These are phyloP conservation scores for Delphinapterus leucas DNA, from an alignment of 2,113 vertebrate genomes.

Conservation along the genomic window DNA sequence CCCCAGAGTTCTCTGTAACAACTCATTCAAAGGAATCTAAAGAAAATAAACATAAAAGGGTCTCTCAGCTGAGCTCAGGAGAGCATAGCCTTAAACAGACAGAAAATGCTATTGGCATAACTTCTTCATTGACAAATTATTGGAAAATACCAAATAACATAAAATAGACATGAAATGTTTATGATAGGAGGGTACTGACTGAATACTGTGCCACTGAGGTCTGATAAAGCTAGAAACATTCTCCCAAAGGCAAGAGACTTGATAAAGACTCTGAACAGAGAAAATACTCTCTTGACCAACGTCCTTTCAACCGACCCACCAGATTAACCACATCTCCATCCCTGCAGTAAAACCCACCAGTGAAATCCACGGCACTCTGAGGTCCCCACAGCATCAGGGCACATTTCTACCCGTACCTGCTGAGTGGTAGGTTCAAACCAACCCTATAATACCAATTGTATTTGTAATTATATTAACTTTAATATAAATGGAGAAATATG, in stretches of 20 bases:
- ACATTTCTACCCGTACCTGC: too few species aligned
- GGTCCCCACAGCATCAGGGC: neutral
- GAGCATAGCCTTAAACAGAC: neutral
- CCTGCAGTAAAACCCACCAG: neutral
- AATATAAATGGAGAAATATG: neutral
- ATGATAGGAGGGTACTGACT: neutral
- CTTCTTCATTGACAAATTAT: neutral
- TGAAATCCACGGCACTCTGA: rapidly evolving
- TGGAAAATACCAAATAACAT: neutral
- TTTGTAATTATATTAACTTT: neutral
- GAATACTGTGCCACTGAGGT: too few species aligned
- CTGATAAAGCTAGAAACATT: neutral
- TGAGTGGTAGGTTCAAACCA: neutral
- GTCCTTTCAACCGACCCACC: neutral
- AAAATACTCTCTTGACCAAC: neutral
- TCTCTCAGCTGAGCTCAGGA: neutral
- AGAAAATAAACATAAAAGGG: neutral
- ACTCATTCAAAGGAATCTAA: neutral
- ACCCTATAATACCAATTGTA: neutral
- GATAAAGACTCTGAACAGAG: neutral
- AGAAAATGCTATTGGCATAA: neutral
- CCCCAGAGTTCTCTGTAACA: neutral
- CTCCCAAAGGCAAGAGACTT: neutral
- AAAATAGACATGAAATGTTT: neutral
- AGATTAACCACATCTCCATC: neutral